Conservation (phyloP, 2,113 vertebrate species). For the Myrmecophaga tridactyla region DNA sequence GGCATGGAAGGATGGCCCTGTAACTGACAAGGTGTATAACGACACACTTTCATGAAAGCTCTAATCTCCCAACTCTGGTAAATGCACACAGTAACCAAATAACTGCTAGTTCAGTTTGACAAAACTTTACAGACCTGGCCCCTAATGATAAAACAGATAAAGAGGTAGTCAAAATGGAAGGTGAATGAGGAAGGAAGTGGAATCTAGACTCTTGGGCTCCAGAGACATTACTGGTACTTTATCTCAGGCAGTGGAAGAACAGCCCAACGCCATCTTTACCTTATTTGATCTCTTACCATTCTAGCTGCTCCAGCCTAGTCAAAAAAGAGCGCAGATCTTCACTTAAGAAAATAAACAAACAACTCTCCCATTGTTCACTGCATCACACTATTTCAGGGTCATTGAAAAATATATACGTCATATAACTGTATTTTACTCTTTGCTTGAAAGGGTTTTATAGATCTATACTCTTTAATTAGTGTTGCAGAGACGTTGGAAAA, state of each 20-base stretch:
- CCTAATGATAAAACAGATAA: conserved; percentile 69
- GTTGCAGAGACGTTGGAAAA: conserved; percentile 9
- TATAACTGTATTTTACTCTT: background rate
- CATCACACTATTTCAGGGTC: background rate
- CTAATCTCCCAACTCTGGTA: conserved; percentile 49
- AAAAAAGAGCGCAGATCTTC: conserved; percentile 34
- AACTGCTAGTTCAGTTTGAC: conserved; percentile 59
- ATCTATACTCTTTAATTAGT: background rate
- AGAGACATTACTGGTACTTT: conserved; percentile 27
- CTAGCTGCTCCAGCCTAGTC: background rate
- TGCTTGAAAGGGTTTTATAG: conserved; percentile 10
- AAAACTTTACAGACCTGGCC: conserved; percentile 66
- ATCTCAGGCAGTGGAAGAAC: background rate
- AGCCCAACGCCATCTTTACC: background rate
- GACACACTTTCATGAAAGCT: conserved; percentile 47
- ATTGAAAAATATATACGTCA: conserved; percentile 32
- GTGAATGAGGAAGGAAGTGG: background rate
- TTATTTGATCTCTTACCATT: background rate
- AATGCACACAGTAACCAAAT: conserved; percentile 59
- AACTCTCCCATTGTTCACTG: background rate
- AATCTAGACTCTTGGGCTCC: background rate
- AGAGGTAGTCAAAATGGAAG: background rate
- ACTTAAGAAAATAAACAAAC: background rate
- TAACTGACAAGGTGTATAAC: conserved; percentile 30
- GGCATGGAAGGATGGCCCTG: conserved; percentile 29